phyloP scores from a whole-genome alignment of 1,140 invertebrate species.

The Nylanderia fulva region DNA sequence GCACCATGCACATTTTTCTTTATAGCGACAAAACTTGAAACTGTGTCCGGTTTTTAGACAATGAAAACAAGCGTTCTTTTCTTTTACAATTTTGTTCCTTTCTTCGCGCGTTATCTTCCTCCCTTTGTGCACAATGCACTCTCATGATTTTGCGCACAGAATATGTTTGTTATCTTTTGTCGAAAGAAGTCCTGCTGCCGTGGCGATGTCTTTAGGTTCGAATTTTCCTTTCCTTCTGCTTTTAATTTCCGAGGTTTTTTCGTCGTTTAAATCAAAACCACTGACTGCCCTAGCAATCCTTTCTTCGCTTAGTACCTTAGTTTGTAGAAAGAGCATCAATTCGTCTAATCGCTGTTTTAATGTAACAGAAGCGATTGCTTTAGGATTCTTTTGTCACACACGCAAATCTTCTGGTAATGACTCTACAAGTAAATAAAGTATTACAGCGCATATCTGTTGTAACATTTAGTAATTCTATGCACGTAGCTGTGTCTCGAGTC shows the following conservation, averaged over 20 bases:
- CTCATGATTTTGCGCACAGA: not conserved
- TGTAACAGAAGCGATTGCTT: not conserved
- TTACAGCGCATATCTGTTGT: not conserved
- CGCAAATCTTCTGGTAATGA: conserved; percentile 5
- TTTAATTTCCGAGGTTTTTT: too few species aligned
- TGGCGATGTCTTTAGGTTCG: not conserved
- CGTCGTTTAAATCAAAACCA: conserved; percentile 48
- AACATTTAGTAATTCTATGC: conserved; percentile 12
- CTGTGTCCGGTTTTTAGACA: not conserved
- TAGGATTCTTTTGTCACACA: not conserved
- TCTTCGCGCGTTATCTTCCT: not conserved
- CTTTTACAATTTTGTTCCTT: not conserved
- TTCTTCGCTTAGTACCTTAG: conserved; percentile 72
- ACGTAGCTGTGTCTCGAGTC: not conserved
- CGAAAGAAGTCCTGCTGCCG: not conserved
- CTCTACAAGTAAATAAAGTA: not conserved
- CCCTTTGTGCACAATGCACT: not conserved
- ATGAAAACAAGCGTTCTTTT: conserved; percentile 6
- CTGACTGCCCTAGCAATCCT: conserved; percentile 65
- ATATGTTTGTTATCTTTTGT: not conserved
- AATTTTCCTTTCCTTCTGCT: not conserved
- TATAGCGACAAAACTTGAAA: not conserved
- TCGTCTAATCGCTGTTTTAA: conserved; percentile 50
- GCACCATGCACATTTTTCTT: not conserved
- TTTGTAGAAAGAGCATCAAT: conserved; percentile 71